These are phyloP conservation scores for Armadillidium nasatum DNA, from an alignment of 1,140 invertebrate genomes.

Conservation along the genomic window DNA sequence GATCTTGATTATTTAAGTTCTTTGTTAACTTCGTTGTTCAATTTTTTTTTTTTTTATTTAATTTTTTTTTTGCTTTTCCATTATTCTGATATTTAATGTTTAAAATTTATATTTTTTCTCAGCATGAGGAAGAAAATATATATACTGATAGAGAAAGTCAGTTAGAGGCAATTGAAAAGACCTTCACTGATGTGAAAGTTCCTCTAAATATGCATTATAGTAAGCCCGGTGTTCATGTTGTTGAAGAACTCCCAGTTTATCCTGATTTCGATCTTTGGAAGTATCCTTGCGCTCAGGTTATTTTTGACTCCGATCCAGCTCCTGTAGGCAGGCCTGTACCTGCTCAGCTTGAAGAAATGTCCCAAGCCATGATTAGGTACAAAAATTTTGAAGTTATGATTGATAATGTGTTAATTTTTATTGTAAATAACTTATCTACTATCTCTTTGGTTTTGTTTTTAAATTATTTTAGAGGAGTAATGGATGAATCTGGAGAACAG, in stretches of 20 bases:
- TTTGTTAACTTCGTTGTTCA: too few species aligned
- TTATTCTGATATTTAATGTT: too few species aligned
- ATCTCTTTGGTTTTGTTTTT: too few species aligned
- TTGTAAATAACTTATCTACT: too few species aligned
- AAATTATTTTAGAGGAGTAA: constrained; percentile 54
- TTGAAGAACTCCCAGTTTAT: constrained; percentile 82
- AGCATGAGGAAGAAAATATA: constrained; percentile 71
- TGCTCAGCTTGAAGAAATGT: constrained; percentile 93
- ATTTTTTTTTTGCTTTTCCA: too few species aligned
- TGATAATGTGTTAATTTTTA: too few species aligned
- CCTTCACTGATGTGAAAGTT: constrained; percentile 86
- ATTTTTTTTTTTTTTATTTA: too few species aligned
- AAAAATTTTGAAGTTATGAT: too few species aligned
- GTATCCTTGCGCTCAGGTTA: constrained; percentile 95
- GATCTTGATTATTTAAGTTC: too few species aligned
- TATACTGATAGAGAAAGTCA: constrained; percentile 97
- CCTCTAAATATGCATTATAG: constrained; percentile 88
- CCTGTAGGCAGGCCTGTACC: constrained; percentile 72
- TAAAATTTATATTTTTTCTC: constrained; percentile 8
- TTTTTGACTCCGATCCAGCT: constrained; percentile 95
- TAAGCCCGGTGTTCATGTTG: constrained; percentile 87
- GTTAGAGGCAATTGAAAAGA: constrained; percentile 95
- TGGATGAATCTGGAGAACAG: constrained; percentile 97
- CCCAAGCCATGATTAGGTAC: constrained; percentile 93
- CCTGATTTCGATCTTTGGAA: constrained; percentile 97